Evolutionary conservation across 64 coral and sea anemone genomes (phyloP), one percentile per base, ranked within the genome.

Genomic region (Cladopsammia gracilis): DNA sequence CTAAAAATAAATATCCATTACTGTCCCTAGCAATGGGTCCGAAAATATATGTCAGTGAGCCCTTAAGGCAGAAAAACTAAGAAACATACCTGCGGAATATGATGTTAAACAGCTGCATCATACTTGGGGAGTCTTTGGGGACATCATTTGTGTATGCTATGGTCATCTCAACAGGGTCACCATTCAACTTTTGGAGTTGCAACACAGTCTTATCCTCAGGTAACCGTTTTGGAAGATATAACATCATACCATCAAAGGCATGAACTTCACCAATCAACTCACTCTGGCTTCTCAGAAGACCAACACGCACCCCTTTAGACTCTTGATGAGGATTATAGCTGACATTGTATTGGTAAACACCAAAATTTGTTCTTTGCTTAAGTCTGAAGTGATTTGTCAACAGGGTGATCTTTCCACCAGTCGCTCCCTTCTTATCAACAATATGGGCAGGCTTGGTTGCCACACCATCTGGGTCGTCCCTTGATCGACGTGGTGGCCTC

Each of bases 211-310:
- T 77, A 0, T 7, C 4, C 15, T 99, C 98, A 2, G 88, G 84
- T 5, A 99, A 77, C 22, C 93, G 87, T 2, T 20, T 96, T 2
- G 98, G 98, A 10, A 99, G 23, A 49, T 88, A 99, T 13, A 99
- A 34, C 7, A 93, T 86, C 98, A 96, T 99, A 0, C 98, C 98
- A 86, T 99, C 98, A 76, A 99, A 99, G 50, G 98, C 98, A 23
- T 86, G 87, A 6, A 94, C 86, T 22, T 52, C 69, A 4, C 94
- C 94, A 10, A 96, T 79, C 3, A 99, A 51, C 7, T 78, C 91
- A 65, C 78, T 85, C 59, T 99, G 94, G 3, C 86, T 92, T 23
- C 26, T 79, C 3, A 99, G 23, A n/a, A 99, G 88, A 9, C 73
- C 94, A 58, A 94, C 62, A 5, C 94, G 66, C 1, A 91, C 78